Evolutionary conservation across 2,113 vertebrate genomes (phyloP).

Genomic region (Eidolon helvum): DNA sequence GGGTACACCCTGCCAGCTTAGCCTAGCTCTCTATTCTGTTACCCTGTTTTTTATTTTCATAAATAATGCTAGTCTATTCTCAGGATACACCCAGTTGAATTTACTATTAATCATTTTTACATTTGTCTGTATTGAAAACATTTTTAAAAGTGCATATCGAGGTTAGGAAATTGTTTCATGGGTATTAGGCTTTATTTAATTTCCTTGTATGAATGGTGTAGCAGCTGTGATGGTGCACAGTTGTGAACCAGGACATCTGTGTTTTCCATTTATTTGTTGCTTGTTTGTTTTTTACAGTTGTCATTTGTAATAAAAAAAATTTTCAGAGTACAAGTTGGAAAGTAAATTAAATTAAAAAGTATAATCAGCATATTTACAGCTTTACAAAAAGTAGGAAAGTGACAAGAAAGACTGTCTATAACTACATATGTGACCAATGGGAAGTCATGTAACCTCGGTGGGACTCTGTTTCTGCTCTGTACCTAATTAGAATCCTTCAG

Average conservation of each 20-base stretch:
- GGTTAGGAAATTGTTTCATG: background rate
- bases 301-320: background rate
- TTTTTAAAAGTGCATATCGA: background rate
- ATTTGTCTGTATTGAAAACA: background rate
- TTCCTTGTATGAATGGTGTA: background rate
- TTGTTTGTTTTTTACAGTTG: slow-evolving; percentile 26
- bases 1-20: background rate
- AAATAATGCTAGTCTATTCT: slow-evolving; percentile 1
- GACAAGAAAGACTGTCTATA: background rate
- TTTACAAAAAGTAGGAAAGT: slow-evolving; percentile 32
- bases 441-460: background rate
- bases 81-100: background rate
- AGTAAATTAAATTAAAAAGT: slow-evolving; percentile 39
- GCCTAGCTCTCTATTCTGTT: background rate
- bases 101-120: slow-evolving; percentile 21
- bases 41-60: background rate
- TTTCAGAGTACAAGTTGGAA: slow-evolving; percentile 19
- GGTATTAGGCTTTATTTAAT: slow-evolving; percentile 22
- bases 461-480: background rate
- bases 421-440: background rate
- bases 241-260: background rate
- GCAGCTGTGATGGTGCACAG: background rate
- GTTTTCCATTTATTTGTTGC: slow-evolving; percentile 25
- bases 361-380: background rate
- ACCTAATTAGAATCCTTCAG: slow-evolving; percentile 5